A percentile compares a stretch with the other conserved stretches of the same genome.
phyloP scores from a whole-genome alignment of 2,888 invertebrate species.

The Coleophora flavipennella region DNA sequence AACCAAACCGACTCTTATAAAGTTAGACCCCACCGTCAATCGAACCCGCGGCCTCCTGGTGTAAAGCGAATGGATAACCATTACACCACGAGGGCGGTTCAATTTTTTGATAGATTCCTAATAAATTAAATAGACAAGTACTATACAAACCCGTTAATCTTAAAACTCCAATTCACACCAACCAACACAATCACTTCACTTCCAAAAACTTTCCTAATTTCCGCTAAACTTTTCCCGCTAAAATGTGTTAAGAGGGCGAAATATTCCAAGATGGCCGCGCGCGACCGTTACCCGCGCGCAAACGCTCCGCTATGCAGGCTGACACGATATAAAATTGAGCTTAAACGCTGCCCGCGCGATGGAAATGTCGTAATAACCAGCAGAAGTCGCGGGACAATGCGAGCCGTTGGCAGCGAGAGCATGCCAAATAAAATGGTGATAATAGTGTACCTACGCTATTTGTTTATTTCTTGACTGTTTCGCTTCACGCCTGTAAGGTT shows the following conservation, averaged over 20 bases:
- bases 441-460: slow-evolving; percentile 21
- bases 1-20: too few species aligned
- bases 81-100: too few species aligned
- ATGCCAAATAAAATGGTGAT: slow-evolving; percentile 30
- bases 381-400: slow-evolving; percentile 35
- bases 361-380: slow-evolving; percentile 48
- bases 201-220: not conserved
- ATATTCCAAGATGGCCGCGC: slow-evolving; percentile 28
- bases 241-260: slow-evolving; percentile 28
- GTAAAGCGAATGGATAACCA: too few species aligned
- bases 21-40: too few species aligned
- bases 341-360: slow-evolving; percentile 32
- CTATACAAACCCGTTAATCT: too few species aligned
- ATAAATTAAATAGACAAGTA: too few species aligned
- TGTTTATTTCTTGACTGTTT: slow-evolving; percentile 6
- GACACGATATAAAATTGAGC: slow-evolving; percentile 55
- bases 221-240: slow-evolving; percentile 8
- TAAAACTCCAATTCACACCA: not conserved
- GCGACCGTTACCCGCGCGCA: slow-evolving; percentile 44
- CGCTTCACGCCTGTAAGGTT: not conserved
- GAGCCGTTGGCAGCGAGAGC: slow-evolving; percentile 42
- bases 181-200: not conserved
- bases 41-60: too few species aligned
- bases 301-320: slow-evolving; percentile 36
- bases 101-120: too few species aligned